Percentiles rank a stretch among this genome's conserved stretches.
Evolutionary conservation across 2,888 invertebrate genomes (phyloP).

Genomic region (Plebejus melissa): DNA sequence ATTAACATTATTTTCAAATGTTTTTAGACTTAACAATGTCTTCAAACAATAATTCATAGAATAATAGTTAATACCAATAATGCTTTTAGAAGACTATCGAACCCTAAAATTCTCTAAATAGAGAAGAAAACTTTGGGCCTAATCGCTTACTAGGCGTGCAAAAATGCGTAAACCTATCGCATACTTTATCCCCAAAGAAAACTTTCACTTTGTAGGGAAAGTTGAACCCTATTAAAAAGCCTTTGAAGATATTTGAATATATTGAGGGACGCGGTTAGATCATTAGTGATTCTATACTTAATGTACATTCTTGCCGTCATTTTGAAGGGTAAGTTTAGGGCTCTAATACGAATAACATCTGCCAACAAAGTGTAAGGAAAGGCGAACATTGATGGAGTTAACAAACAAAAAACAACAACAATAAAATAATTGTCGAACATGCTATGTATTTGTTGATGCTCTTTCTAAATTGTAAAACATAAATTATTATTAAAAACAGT

Average conservation of each 20-base stretch:
- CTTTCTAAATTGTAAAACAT: too few relatives aligned
- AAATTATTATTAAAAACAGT: too few relatives aligned
- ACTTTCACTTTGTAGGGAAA: constrained; percentile 14
- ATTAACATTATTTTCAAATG: neutral
- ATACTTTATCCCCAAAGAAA: constrained; percentile 15
- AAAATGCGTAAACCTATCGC: constrained; percentile 7
- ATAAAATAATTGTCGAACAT: too few relatives aligned
- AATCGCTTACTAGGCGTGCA: neutral
- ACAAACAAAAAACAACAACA: too few relatives aligned
- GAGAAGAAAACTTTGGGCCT: neutral
- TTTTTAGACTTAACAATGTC: too few relatives aligned
- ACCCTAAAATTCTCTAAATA: neutral
- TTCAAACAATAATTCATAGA: too few relatives aligned
- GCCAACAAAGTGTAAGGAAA: neutral
- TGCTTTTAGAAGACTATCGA: neutral
- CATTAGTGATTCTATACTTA: constrained; percentile 10
- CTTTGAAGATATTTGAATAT: constrained; percentile 20
- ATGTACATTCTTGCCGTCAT: constrained; percentile 13
- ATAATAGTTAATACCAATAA: too few relatives aligned
- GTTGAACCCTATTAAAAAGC: constrained; percentile 17
- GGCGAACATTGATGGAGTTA: neutral
- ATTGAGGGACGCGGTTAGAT: constrained; percentile 14
- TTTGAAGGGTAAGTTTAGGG: constrained; percentile 16
- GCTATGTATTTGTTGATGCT: too few relatives aligned
- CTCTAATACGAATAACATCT: neutral